Evolutionary conservation across 2,113 vertebrate genomes (phyloP).

Genomic region (Leucopsar rothschildi): DNA sequence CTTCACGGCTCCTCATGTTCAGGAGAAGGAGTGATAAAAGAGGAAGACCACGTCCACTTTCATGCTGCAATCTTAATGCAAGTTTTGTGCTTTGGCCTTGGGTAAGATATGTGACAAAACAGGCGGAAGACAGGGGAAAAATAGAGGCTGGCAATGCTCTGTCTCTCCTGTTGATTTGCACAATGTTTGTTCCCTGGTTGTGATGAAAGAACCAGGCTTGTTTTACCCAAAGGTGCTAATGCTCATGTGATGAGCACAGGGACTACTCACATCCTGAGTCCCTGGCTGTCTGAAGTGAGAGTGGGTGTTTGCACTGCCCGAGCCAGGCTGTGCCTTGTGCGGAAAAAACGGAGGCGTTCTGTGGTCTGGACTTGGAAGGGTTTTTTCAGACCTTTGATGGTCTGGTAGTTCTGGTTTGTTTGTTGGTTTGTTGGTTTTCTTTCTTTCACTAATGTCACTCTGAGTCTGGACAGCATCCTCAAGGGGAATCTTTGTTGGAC

Average conservation of each 20-base stretch:
- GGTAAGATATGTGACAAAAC: not conserved
- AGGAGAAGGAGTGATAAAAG: not conserved
- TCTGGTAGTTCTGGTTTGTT: not conserved
- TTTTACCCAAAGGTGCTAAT: not conserved
- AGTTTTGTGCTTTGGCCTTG: not conserved
- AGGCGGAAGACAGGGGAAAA: not conserved
- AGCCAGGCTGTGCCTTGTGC: not conserved
- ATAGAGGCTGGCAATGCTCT: not conserved
- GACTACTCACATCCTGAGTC: not conserved
- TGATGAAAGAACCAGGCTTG: not conserved
- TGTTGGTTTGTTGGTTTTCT: not conserved
- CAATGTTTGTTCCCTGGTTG: not conserved
- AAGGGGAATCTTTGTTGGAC: not conserved
- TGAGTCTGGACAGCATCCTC: not conserved
- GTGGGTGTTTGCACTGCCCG: not conserved
- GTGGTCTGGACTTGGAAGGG: not conserved
- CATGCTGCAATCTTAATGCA: not conserved
- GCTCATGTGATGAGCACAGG: not conserved
- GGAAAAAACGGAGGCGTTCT: accelerated
- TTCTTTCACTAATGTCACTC: not conserved
- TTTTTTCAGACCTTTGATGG: not conserved
- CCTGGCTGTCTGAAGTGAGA: not conserved
- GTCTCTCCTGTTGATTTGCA: not conserved
- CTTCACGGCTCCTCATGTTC: not conserved
- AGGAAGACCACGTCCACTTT: not conserved